These are phyloP conservation scores for Euwallacea similis DNA, from an alignment of 1,140 invertebrate genomes.

Conservation along the genomic window DNA sequence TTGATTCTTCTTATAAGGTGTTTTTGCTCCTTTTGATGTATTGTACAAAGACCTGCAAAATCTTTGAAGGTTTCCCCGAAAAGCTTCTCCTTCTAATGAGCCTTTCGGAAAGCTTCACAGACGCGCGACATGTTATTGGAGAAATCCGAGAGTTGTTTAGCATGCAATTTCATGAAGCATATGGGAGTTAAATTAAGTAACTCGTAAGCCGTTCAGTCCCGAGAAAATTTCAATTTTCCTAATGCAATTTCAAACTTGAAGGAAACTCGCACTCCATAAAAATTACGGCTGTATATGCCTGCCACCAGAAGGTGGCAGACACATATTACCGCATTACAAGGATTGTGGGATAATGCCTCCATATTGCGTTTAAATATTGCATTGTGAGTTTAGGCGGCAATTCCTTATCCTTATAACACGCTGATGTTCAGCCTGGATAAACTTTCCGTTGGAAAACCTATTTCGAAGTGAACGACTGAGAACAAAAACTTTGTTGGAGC, in stretches of 20 bases:
- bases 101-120: not conserved
- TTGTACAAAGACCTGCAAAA: not conserved
- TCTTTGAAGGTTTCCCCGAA: not conserved
- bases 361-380: conserved; percentile 24
- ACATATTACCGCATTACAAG: conserved; percentile 23
- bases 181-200: not conserved
- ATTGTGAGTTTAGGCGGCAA: conserved; percentile 16
- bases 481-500: no score
- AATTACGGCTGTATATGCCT: conserved; percentile 28
- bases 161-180: not conserved
- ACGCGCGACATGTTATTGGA: not conserved
- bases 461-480: no score
- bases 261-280: conserved; percentile 20
- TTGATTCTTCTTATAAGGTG: not conserved
- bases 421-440: no score
- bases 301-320: conserved; percentile 13
- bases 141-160: not conserved
- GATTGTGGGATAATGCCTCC: conserved; percentile 16
- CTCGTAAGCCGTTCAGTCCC: not conserved
- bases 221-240: conserved; percentile 26
- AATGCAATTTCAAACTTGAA: conserved; percentile 21
- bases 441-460: no score
- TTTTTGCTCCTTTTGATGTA: conserved; percentile 6
- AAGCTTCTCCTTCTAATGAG: conserved; percentile 7
- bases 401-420: not conserved